Base-by-base conservation (phyloP, 2,113 vertebrate genomes). In the Gila orcuttii region DNA sequence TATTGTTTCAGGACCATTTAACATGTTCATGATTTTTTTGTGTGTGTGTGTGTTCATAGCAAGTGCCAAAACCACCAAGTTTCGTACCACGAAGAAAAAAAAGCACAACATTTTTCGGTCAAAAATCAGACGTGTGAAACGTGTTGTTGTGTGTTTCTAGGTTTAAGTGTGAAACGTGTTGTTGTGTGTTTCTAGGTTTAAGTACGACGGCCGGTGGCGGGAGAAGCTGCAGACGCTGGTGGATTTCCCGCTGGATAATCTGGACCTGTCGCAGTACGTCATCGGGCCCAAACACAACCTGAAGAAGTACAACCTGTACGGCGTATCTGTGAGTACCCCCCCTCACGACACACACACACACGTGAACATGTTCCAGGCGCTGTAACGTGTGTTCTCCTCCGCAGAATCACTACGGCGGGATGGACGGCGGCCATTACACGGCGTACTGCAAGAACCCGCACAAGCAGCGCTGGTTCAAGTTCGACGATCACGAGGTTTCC, bases 371-470 rank as follows among this genome's bases (percentile, higher is more conserved):
- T 3, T 55, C 10, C 50, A 12, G 42, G 17, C 23, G 33, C 33
- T 5, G 9, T 71, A 36, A 71, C 9, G 15, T 21, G 42, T 73
- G 57, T 77, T 47, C 57, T 47, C 21, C 2, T 83, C 10, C 11
- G 55, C 93, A 99, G 98, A 99, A 99, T 88, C 98, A 99, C 90
- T 99, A 99, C 0, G 98, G 98, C 0, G 97, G 97, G 28, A 88
- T 99, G 90, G 98, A 99, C 2, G 98, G 98, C 1, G 98, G 98
- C 42, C 98, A 99, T 90, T 99, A 99, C 89, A 99, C 98, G 0
- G 98, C 97, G 74, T 99, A 98, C 90, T 99, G 97, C 92, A 99
- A 96, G 94, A 99, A 97, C 0, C 91, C 92, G 50, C 15, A 88
- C 0, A 97, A 96, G 60, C 97, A 99, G 83, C 95, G 96, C 85